Evolutionary conservation across 2,113 vertebrate genomes (phyloP), one percentile per base, ranked within the genome.

Genomic region (Melanocharis versteri): DNA sequence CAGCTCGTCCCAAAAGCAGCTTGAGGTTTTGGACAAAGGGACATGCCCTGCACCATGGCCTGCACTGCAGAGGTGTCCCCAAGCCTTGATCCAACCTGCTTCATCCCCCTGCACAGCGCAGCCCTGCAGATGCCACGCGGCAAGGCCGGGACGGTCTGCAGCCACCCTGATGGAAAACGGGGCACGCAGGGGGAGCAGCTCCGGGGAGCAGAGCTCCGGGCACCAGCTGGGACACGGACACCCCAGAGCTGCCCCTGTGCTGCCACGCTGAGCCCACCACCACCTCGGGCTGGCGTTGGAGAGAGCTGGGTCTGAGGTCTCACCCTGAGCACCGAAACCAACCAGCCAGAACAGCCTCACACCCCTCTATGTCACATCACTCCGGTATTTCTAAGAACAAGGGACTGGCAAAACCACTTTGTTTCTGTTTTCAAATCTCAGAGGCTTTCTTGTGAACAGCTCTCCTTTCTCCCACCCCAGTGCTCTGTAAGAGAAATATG

Each of bases 141-240:
- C n/a, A n/a, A n/a, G n/a, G n/a, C n/a, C n/a, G n/a, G n/a, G n/a
- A n/a, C n/a, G n/a, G 11, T 24, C 58, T 1, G 0, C 0, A 33
- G 19, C 31, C 35, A 22, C 33, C 23, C 40, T 57, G 44, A n/a
- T 15, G 2, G 8, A 30, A 72, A 64, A 22, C 8, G 31, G 18
- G 1, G 0, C 2, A 7, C 2, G 3, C 0, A 2, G 11, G 6
- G 17, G 13, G 18, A 58, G 8, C 47, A 69, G 30, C 21, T 40
- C 28, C 0, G 0, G 23, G 13, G 21, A 44, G 28, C 2, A 1
- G 44, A 54, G 33, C 44, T 60, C 30, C 69, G 17, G 15, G 33
- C 21, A 45, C 14, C 35, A 27, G 11, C 24, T 14, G 11, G 57
- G 76, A 62, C 48, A 37, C 3, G 39, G 62, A 39, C 44, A 33